A percentile compares a stretch with the other conserved stretches of the same genome.
Evolutionary conservation across 2,113 vertebrate species (phyloP).

Genomic region (Rousettus leschenaultii): DNA sequence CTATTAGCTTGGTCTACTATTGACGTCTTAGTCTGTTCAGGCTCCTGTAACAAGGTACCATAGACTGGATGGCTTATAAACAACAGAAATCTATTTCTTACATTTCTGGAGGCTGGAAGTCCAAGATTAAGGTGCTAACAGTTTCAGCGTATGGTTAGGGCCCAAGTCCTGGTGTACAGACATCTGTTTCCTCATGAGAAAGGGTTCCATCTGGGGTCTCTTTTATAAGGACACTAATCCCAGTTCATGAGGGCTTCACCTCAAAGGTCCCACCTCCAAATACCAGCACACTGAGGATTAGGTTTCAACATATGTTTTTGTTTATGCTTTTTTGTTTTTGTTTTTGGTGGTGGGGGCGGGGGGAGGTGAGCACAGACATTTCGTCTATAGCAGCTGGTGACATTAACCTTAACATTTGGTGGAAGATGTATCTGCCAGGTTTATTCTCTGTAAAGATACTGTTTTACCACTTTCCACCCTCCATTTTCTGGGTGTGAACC

Average conservation of each 20-base stretch:
- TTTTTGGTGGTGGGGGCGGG: no score
- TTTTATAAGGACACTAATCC: not conserved
- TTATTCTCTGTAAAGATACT: not conserved
- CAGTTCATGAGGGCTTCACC: not conserved
- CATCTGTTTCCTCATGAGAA: not conserved
- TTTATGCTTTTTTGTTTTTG: no score
- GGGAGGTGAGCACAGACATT: not conserved
- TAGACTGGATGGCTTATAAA: not conserved
- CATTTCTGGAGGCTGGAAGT: not conserved
- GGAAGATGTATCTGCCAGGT: not conserved
- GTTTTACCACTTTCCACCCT: not conserved
- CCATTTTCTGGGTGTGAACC: not conserved
- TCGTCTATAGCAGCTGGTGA: not conserved
- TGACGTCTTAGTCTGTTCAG: not conserved
- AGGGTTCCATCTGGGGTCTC: not conserved
- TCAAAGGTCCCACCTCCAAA: not conserved
- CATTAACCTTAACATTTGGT: not conserved
- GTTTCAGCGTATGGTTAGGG: not conserved
- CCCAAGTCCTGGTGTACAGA: not conserved
- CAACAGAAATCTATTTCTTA: not conserved
- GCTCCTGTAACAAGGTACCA: not conserved
- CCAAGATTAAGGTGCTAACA: not conserved
- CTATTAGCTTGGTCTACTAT: not conserved
- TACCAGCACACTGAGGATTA: not conserved
- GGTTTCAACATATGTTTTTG: not conserved